Evolutionary conservation across 2,888 invertebrate genomes (phyloP).

Genomic region (Dusona sp.): DNA sequence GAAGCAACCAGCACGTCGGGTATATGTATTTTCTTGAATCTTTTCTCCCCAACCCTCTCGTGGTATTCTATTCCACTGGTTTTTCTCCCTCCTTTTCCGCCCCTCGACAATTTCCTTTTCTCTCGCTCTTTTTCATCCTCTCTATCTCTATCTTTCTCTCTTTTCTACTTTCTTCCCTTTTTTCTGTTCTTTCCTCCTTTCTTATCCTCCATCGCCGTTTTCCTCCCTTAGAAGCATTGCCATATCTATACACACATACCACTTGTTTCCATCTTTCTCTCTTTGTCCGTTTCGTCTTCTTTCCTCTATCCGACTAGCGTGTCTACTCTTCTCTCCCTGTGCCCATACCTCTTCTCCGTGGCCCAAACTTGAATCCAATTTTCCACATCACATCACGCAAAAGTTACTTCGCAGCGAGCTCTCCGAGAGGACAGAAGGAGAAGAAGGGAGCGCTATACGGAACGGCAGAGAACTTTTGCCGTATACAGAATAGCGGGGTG

Average conservation of each 20-base stretch:
- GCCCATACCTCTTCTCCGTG: slow-evolving; percentile 63
- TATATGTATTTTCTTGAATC: slow-evolving; percentile 43
- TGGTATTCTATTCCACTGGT: slow-evolving; percentile 61
- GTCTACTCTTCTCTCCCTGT: slow-evolving; percentile 49
- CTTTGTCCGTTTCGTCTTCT: slow-evolving; percentile 63
- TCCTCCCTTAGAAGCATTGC: slow-evolving; percentile 20
- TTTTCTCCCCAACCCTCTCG: slow-evolving; percentile 28
- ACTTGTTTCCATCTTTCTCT: slow-evolving; percentile 56
- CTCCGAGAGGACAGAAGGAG: slow-evolving; percentile 57
- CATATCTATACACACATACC: slow-evolving; percentile 6
- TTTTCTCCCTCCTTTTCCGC: slow-evolving; percentile 18
- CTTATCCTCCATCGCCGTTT: slow-evolving; percentile 21
- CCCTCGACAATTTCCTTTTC: slow-evolving; percentile 64
- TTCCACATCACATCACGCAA: slow-evolving; percentile 82
- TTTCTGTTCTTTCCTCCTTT: slow-evolving; percentile 2
- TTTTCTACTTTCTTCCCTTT: slow-evolving; percentile 5
- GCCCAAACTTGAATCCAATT: slow-evolving; percentile 82
- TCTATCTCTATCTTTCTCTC: slow-evolving; percentile 31
- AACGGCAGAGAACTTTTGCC: slow-evolving; percentile 65
- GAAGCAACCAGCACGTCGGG: slow-evolving; percentile 6
- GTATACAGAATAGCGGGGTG: slow-evolving; percentile 73
- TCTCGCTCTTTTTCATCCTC: slow-evolving; percentile 36
- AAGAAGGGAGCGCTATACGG: slow-evolving; percentile 21
- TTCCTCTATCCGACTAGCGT: slow-evolving; percentile 43
- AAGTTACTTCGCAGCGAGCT: slow-evolving; percentile 77